Base-by-base conservation (phyloP, 2,888 invertebrate species). In the Mycalesis mineus region DNA sequence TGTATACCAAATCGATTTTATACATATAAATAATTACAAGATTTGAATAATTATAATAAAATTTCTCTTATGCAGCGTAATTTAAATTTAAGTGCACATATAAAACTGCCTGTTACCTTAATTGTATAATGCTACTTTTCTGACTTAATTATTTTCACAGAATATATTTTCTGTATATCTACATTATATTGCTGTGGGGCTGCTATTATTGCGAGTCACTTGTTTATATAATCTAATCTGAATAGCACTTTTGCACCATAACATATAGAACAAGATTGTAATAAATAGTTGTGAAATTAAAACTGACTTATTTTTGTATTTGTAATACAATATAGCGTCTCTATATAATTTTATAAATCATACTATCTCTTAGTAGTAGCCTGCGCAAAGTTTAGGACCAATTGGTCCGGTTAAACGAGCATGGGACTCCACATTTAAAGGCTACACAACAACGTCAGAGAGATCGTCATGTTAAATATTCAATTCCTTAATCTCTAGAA, bases 1-100 rank as follows among this genome's bases (percentile, higher is more conserved):
- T 63, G 58, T 66, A 65, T 62, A 62, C 51, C 61, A 60, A 55
- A 63, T 54, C 56, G 55, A 45, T 61, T 63, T 58, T 54, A 60
- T 60, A 58, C 52, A 55, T 54, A 57, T 57, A 57, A 60, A 48
- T 57, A 44, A 53, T 57, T 58, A 61, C 47, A 58, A 41, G 50
- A 58, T 55, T 57, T 56, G 15, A 53, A 37, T 36, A 39, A 44
- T 22, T 22, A 22, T 55, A 47, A 56, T 56, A 50, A 36, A 36
- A 31, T 45, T 17, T 56, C 15, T 49, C 42, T 44, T 29, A 48
- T 9, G 22, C 13, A 37, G 42, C 42, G 42, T 22, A 42, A n/a
- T 36, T 36, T 36, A 11, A 36, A 36, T 36, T 36, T 36, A 36
- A 36, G 36, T 36, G 36, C 36, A 36, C 36, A 36, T 36, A 36